Percentiles rank a stretch among this genome's conserved stretches.
These are phyloP conservation scores for Diadophis punctatus DNA, from an alignment of 2,113 vertebrate genomes.

Conservation along the genomic window DNA sequence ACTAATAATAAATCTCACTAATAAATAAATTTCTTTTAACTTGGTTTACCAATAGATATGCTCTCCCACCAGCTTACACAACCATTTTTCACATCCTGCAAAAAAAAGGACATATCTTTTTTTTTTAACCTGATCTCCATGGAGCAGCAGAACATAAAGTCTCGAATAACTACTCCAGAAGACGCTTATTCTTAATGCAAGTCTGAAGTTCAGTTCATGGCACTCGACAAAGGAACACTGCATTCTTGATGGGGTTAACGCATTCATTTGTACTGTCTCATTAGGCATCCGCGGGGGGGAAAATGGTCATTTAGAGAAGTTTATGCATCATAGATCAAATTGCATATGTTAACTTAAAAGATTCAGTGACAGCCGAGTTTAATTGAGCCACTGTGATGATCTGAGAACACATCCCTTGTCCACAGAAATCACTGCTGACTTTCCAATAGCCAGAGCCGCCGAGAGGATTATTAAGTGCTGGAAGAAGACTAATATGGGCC, in stretches of 20 bases:
- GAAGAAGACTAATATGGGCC: too few relatives aligned
- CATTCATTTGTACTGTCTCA: background rate
- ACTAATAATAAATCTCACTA: too few relatives aligned
- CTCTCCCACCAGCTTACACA: conserved; percentile 10
- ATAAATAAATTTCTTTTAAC: conserved; percentile 8
- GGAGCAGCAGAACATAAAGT: background rate
- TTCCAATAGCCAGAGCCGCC: too few relatives aligned
- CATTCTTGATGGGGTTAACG: background rate
- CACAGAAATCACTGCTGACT: background rate
- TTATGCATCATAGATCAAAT: background rate
- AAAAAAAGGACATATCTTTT: background rate
- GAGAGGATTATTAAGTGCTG: too few relatives aligned
- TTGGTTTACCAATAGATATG: conserved; percentile 1
- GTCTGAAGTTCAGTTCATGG: background rate
- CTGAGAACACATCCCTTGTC: background rate
- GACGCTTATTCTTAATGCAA: background rate
- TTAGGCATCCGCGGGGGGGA: too few relatives aligned
- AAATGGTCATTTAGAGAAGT: background rate
- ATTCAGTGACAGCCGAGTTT: background rate
- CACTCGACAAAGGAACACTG: background rate
- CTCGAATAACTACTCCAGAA: background rate
- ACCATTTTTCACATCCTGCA: background rate
- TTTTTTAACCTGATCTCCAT: background rate
- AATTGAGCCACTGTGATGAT: background rate
- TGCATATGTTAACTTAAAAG: too few relatives aligned